phyloP scores from a whole-genome alignment of 2,888 invertebrate genomes.

The Drosophila fungiperda region DNA sequence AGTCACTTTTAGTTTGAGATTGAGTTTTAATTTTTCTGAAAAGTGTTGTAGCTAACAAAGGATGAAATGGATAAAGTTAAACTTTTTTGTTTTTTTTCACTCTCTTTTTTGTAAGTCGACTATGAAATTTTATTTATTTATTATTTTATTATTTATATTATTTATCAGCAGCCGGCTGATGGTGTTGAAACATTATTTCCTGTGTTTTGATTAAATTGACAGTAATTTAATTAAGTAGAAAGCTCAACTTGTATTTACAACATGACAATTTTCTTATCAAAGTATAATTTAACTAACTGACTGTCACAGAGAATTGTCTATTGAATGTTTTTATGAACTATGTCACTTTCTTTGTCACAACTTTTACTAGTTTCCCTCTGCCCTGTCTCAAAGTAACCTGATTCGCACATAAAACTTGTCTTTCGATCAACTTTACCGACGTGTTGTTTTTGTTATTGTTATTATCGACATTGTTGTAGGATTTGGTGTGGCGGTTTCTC shows the following conservation, averaged over 20 bases:
- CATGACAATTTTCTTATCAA: conserved; percentile 11
- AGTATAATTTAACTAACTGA: conserved; percentile 8
- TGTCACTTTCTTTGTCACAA: conserved; percentile 32
- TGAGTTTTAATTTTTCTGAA: not conserved
- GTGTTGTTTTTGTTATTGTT: conserved; percentile 1
- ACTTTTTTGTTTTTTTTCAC: not conserved
- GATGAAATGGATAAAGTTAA: not conserved
- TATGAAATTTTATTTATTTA: not conserved
- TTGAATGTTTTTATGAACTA: conserved; percentile 31
- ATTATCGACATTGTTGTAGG: conserved; percentile 19
- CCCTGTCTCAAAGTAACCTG: conserved; percentile 62
- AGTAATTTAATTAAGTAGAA: not conserved
- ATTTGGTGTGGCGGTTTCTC: conserved; percentile 63
- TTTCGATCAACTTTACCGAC: conserved; percentile 38
- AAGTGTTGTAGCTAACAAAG: not conserved
- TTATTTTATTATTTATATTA: too few relatives aligned
- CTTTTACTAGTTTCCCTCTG: conserved; percentile 23
- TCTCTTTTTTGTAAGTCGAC: not conserved
- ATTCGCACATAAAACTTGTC: conserved; percentile 58
- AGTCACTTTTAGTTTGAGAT: not conserved
- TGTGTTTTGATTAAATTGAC: not conserved
- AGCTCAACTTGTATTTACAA: conserved; percentile 31
- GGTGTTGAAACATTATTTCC: not conserved
- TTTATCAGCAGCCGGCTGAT: not conserved
- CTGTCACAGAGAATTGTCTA: conserved; percentile 10